Evolutionary conservation across 1,140 invertebrate species (phyloP), one percentile per base, ranked within the genome.

Genomic region (Stenopsyche tienmushanensis): DNA sequence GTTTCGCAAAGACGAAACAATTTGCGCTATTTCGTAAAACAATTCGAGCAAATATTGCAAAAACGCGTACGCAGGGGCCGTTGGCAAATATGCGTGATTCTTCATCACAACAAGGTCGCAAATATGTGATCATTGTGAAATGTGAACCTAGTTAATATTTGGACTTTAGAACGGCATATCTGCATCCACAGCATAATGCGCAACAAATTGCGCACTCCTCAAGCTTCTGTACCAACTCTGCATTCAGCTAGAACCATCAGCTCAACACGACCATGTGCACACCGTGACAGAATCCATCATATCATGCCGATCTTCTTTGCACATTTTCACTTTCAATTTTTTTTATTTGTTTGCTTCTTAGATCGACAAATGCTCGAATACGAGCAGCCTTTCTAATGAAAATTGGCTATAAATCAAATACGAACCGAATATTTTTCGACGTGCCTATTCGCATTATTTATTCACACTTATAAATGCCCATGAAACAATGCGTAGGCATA

Each of bases 301-400:
- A 57, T 57, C 54, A 29, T 15, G 25, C 53, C 9, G 17, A 23
- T 29, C 24, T 23, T 53, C 24, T 18, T 25, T 34, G 23, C 29
- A 57, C 34, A 57, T 57, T 57, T 57, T 57, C 54, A 57, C 54
- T 57, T 57, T 57, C 54, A 21, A 21, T 57, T 57, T 57, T 57
- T 57, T 57, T 57, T 25, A 7, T 34, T n/a, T n/a, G n/a, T n/a
- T n/a, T n/a, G n/a, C n/a, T n/a, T n/a, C n/a, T n/a, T n/a, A n/a
- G n/a, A n/a, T n/a, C n/a, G n/a, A n/a, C n/a, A n/a, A n/a, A n/a
- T n/a, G n/a, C n/a, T n/a, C n/a, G n/a, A n/a, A n/a, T n/a, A n/a
- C n/a, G n/a, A n/a, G n/a, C n/a, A n/a, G n/a, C n/a, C n/a, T n/a
- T n/a, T n/a, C n/a, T n/a, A n/a, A n/a, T n/a, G n/a, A n/a, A n/a